phyloP scores from a whole-genome alignment of 2,888 invertebrate species.

The Cryptocephalus moraei region DNA sequence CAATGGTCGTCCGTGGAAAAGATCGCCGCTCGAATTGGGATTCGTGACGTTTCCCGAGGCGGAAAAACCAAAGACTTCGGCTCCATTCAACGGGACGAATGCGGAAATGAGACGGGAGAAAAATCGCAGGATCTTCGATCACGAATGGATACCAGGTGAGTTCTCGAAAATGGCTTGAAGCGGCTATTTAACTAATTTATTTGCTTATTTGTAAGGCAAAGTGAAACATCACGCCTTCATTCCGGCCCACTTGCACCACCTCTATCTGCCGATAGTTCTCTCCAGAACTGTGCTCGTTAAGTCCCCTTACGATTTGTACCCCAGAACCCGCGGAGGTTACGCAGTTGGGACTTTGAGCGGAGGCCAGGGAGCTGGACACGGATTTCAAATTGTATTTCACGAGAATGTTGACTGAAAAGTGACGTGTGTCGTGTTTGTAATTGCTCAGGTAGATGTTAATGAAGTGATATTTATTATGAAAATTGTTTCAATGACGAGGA shows the following conservation, averaged over 20 bases:
- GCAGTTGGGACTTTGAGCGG: constrained; percentile 10
- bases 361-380: constrained; percentile 14
- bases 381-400: constrained; percentile 12
- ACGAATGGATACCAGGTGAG: constrained; percentile 13
- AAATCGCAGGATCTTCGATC: neutral
- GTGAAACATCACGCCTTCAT: constrained; percentile 10
- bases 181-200: neutral
- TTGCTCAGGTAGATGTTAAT: too few species aligned
- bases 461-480: too few species aligned
- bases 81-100: constrained; percentile 6
- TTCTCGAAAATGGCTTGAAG: too few species aligned
- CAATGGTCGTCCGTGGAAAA: constrained; percentile 5
- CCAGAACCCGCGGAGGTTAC: constrained; percentile 10
- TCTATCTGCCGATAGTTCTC: constrained; percentile 9
- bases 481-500: too few species aligned
- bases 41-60: constrained; percentile 12
- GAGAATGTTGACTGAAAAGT: neutral
- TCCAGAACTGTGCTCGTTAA: constrained; percentile 4
- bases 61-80: constrained; percentile 3
- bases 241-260: constrained; percentile 11
- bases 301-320: constrained; percentile 4
- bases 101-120: constrained; percentile 1
- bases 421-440: too few species aligned
- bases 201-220: constrained; percentile 7
- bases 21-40: constrained; percentile 13